These are phyloP conservation scores for Apis cerana DNA, from an alignment of 1,140 invertebrate species.

Conservation along the genomic window DNA sequence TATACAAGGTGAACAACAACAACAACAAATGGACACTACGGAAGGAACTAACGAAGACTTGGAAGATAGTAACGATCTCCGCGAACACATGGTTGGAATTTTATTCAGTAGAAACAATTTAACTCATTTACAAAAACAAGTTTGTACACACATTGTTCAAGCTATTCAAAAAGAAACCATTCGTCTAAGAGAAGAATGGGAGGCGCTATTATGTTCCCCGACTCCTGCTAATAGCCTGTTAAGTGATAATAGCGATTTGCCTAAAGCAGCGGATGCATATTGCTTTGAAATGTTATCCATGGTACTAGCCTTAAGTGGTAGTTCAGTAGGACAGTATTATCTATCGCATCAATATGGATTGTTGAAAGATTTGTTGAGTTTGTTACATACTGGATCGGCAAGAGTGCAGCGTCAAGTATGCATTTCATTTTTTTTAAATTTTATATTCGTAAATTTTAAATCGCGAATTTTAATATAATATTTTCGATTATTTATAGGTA, in stretches of 20 bases:
- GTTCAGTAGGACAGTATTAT: slow-evolving; percentile 93
- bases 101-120: slow-evolving; percentile 96
- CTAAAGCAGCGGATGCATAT: slow-evolving; percentile 90
- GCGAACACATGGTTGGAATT: slow-evolving; percentile 98
- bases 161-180: slow-evolving; percentile 94
- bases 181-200: slow-evolving; percentile 94
- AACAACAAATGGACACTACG: slow-evolving; percentile 71
- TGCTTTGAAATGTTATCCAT: slow-evolving; percentile 99
- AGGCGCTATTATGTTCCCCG: slow-evolving; percentile 81
- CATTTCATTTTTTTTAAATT: slow-evolving; percentile 12
- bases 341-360: slow-evolving; percentile 93
- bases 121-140: slow-evolving; percentile 97
- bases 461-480: background rate
- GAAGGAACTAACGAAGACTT: slow-evolving; percentile 81
- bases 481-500: slow-evolving; percentile 73
- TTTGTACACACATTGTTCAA: slow-evolving; percentile 92
- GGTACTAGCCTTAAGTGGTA: slow-evolving; percentile 96
- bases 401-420: slow-evolving; percentile 94
- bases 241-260: slow-evolving; percentile 78
- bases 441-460: background rate
- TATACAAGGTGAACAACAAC: slow-evolving; percentile 84
- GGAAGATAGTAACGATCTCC: slow-evolving; percentile 91
- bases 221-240: slow-evolving; percentile 75
- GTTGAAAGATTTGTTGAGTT: slow-evolving; percentile 90
- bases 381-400: slow-evolving; percentile 96